Conservation (phyloP, 92 coral and sea anemone species). For the Umimayanthus kanabou region DNA sequence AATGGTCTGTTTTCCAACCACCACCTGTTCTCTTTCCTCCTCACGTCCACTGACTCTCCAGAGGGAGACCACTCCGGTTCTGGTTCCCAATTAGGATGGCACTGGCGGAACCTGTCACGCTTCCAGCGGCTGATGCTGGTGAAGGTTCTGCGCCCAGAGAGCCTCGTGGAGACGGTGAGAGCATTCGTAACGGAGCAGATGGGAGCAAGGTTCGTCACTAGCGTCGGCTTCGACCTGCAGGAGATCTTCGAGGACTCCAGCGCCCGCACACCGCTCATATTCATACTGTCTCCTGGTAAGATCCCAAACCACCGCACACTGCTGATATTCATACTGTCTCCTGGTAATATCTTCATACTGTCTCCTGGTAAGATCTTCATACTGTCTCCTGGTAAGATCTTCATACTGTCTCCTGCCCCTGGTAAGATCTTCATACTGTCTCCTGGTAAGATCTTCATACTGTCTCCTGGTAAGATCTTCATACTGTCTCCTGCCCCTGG, state of each 20-base stretch:
- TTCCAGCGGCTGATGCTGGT: slow-evolving; percentile 88
- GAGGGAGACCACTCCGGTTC: slow-evolving; percentile 32
- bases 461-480: too few species aligned
- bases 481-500: too few species aligned
- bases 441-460: too few species aligned
- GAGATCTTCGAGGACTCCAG: slow-evolving; percentile 89
- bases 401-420: too few species aligned
- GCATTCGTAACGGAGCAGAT: slow-evolving; percentile 83
- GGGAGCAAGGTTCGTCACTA: slow-evolving; percentile 83
- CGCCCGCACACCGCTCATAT: slow-evolving; percentile 84
- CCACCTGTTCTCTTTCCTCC: not conserved
- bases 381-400: too few species aligned
- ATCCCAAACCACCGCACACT: not conserved
- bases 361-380: too few species aligned
- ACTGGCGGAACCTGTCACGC: slow-evolving; percentile 62
- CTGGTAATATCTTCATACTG: too few species aligned
- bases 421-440: too few species aligned
- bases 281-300: slow-evolving; percentile 91
- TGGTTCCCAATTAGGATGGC: slow-evolving; percentile 67
- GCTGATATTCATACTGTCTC: not conserved
- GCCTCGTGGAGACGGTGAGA: slow-evolving; percentile 82
- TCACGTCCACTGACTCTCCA: not conserved
- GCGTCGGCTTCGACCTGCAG: slow-evolving; percentile 82
- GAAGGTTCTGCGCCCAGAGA: slow-evolving; percentile 86
- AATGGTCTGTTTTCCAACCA: not conserved